A percentile compares a stretch with the other conserved stretches of the same genome.
Conservation (phyloP, 2,113 vertebrate species). For the Lepisosteus osseus region DNA sequence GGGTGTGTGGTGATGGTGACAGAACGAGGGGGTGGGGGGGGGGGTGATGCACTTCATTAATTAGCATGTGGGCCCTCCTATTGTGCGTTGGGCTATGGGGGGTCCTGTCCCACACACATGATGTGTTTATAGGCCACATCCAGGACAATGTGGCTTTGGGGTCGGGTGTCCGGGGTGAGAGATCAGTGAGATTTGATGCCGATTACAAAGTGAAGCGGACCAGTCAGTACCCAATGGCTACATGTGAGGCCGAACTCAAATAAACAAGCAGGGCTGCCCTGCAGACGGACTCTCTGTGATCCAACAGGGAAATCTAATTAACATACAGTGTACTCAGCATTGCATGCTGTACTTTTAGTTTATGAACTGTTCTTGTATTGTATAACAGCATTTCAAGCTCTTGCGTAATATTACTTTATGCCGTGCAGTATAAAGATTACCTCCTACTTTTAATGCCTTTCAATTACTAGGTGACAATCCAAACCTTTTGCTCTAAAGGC, state of each 20-base stretch:
- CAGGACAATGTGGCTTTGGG: neutral
- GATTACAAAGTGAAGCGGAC: neutral
- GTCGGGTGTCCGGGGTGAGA: slow-evolving; percentile 16
- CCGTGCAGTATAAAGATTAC: too few relatives aligned
- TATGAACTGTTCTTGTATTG: too few relatives aligned
- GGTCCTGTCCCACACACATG: slow-evolving; percentile 10
- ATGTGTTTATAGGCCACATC: slow-evolving; percentile 6
- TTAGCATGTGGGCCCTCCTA: slow-evolving; percentile 13
- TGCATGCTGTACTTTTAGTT: too few relatives aligned
- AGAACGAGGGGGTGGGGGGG: slow-evolving; percentile 13
- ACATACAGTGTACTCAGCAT: too few relatives aligned
- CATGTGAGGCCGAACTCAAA: slow-evolving; percentile 2
- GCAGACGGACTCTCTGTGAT: too few relatives aligned
- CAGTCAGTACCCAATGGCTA: neutral
- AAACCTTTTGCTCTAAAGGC: too few relatives aligned
- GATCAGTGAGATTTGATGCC: neutral
- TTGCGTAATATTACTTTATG: too few relatives aligned
- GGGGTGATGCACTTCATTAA: slow-evolving; percentile 10
- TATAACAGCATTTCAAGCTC: too few relatives aligned
- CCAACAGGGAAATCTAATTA: too few relatives aligned
- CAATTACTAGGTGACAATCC: too few relatives aligned
- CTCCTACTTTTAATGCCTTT: too few relatives aligned
- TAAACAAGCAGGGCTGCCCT: neutral
- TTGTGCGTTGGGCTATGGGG: neutral
- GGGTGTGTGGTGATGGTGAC: too few relatives aligned